Evolutionary conservation across 2,797 vertebrate genomes (phyloP).

Genomic region (Halcyon badia): DNA sequence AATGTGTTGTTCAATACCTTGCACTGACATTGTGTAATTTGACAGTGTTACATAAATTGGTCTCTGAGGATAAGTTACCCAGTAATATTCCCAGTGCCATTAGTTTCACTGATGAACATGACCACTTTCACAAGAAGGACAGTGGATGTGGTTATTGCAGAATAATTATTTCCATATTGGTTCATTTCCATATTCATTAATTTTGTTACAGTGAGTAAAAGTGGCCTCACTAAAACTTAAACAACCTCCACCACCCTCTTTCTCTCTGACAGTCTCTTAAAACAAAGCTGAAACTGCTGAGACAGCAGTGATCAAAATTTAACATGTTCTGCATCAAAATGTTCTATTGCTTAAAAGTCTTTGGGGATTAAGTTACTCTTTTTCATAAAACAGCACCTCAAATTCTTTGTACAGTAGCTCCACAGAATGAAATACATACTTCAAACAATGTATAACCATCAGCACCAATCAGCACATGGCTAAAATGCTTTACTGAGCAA

Average conservation of each 20-base stretch:
- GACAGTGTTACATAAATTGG: conserved; percentile 54
- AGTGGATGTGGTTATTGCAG: conserved; percentile 24
- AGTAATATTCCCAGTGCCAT: conserved; percentile 12
- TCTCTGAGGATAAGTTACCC: conserved; percentile 46
- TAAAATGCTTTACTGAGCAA: not conserved
- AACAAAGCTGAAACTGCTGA: conserved; percentile 22
- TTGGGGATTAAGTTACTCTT: not conserved
- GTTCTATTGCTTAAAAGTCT: not conserved
- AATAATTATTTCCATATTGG: conserved; percentile 72
- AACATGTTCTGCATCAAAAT: not conserved
- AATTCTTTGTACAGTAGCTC: not conserved
- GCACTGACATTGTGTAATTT: conserved; percentile 67
- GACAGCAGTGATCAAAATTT: not conserved
- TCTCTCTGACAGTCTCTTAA: not conserved
- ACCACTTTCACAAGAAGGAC: conserved; percentile 36
- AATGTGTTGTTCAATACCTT: conserved; percentile 60
- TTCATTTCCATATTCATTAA: conserved; percentile 66
- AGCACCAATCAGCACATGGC: not conserved
- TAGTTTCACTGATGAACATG: conserved; percentile 30
- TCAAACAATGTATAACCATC: not conserved
- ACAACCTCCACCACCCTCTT: not conserved
- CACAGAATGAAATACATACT: not conserved
- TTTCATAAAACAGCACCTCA: not conserved
- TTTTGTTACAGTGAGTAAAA: conserved; percentile 20
- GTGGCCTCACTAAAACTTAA: not conserved